Conservation (phyloP, 2,888 invertebrate genomes). For the Ganaspis brasiliensis region DNA sequence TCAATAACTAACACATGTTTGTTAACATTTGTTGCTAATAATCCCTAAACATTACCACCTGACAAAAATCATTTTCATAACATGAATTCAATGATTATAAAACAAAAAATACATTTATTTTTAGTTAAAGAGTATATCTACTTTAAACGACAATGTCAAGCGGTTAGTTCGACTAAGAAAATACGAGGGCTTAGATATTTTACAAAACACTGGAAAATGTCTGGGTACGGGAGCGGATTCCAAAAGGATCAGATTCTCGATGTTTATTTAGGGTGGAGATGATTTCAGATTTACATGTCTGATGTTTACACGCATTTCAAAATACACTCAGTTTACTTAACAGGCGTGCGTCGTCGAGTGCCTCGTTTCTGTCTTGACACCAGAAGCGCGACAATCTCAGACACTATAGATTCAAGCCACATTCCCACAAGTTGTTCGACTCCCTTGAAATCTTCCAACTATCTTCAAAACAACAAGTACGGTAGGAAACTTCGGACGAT, state of each 20-base stretch:
- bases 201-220: neutral
- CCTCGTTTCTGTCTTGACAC: slow-evolving; percentile 28
- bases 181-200: neutral
- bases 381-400: slow-evolving; percentile 57
- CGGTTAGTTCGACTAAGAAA: neutral
- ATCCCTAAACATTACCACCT: slow-evolving; percentile 35
- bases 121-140: too few species aligned
- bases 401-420: slow-evolving; percentile 58
- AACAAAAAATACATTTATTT: slow-evolving; percentile 32
- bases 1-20: slow-evolving; percentile 56
- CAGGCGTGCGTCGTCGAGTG: slow-evolving; percentile 52
- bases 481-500: slow-evolving; percentile 66
- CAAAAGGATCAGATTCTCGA: slow-evolving; percentile 20
- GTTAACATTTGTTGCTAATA: slow-evolving; percentile 46
- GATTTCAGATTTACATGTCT: slow-evolving; percentile 28
- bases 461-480: slow-evolving; percentile 74
- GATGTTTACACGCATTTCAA: slow-evolving; percentile 44
- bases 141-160: too few species aligned
- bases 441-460: slow-evolving; percentile 70
- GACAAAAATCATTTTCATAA: slow-evolving; percentile 47
- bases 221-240: neutral
- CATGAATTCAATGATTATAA: too few species aligned
- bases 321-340: slow-evolving; percentile 45
- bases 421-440: slow-evolving; percentile 65
- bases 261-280: slow-evolving; percentile 14